Base-by-base conservation (phyloP, 2,888 invertebrate species). In the Noctuana brunneofusca region DNA sequence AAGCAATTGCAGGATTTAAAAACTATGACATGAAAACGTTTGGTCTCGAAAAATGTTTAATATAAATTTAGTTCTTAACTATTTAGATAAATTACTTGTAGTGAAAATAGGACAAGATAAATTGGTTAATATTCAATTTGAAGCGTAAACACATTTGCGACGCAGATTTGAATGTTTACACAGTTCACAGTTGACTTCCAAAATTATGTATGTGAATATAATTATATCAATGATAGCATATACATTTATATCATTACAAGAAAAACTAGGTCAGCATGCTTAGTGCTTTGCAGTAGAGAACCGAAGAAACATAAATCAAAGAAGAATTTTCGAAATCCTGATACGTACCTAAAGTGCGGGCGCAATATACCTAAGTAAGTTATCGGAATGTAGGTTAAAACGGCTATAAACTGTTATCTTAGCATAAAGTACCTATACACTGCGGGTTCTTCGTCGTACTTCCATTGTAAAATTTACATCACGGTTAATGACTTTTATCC, bases 391-490 rank as follows among this genome's bases (percentile, higher is more conserved):
- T 83, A 74, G 84, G 83, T 80, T 81, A 82, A 83, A 74, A 72
- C 72, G 70, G 76, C 71, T 73, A 76, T 84, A 83, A 81, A 83
- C 69, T 78, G 76, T 83, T 85, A 84, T 83, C 84, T 79, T 70
- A 72, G 75, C 71, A 74, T 74, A 74, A 48, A 20, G 41, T 18
- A 43, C 75, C 73, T 72, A 65, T 55, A 74, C 73, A 71, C 67
- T 71, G 72, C 70, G 70, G 72, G 59, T 64, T 62, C 20, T 48
- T 48, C 48, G 48, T 48, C 22, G 56, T 63, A 54, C 59, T 65
- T 62, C 64, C 67, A 62, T 60, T 62, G 56, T 64, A 66, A 66
- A 67, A 66, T 68, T 63, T 66, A 65, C 67, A 62, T 63, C 59
- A 46, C 48, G 54, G 63, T 65, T 67, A 63, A 68, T 64, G 64